Conservation (phyloP, 2,888 invertebrate species). For the Dynastes hyllus region DNA sequence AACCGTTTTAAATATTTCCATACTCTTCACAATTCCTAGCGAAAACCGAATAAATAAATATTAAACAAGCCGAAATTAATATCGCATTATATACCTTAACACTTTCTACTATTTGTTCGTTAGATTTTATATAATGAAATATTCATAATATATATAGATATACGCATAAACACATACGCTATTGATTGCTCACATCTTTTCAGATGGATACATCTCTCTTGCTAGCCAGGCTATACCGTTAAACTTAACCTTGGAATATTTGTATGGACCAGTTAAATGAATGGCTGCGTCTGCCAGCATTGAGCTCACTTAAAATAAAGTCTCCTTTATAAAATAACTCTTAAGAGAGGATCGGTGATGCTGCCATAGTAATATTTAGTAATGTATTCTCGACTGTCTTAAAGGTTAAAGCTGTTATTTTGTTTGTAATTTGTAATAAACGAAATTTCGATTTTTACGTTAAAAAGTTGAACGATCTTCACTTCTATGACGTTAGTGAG, state of each 20-base stretch:
- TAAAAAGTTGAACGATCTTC: neutral
- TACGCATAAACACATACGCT: neutral
- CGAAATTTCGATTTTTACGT: slow-evolving; percentile 12
- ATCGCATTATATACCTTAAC: too few species aligned
- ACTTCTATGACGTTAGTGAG: too few species aligned
- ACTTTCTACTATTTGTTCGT: too few species aligned
- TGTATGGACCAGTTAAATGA: slow-evolving; percentile 63
- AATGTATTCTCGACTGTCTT: neutral
- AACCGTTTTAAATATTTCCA: neutral
- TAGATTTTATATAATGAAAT: too few species aligned
- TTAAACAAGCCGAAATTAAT: too few species aligned
- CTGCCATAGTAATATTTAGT: neutral
- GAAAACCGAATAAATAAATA: too few species aligned
- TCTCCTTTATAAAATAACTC: slow-evolving; percentile 24
- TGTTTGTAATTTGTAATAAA: neutral
- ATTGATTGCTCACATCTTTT: slow-evolving; percentile 14
- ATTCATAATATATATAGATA: too few species aligned
- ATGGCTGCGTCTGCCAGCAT: slow-evolving; percentile 52
- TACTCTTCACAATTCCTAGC: too few species aligned
- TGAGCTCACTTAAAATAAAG: slow-evolving; percentile 45
- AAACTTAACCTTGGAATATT: slow-evolving; percentile 65
- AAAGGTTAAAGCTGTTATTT: slow-evolving; percentile 22
- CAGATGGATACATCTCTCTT: slow-evolving; percentile 33
- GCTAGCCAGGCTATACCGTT: slow-evolving; percentile 41
- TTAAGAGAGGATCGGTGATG: neutral